A percentile compares a stretch with the other conserved stretches of the same genome.
These are phyloP conservation scores for Tinamus guttatus DNA, from an alignment of 2,113 vertebrate species.

Conservation along the genomic window DNA sequence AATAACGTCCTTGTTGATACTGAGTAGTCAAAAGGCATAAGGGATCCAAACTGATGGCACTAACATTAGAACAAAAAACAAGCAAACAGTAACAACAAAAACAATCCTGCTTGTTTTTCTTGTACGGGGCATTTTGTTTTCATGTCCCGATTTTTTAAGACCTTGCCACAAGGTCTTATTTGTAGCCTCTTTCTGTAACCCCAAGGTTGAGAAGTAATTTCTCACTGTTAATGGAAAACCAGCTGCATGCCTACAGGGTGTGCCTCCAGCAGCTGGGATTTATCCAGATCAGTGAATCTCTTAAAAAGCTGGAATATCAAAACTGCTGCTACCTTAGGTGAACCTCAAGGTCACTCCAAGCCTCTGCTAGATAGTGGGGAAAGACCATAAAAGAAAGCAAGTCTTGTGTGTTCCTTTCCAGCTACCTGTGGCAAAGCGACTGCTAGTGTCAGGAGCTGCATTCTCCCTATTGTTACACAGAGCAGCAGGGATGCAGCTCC, in stretches of 20 bases:
- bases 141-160: neutral
- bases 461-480: neutral
- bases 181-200: neutral
- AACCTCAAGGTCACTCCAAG: neutral
- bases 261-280: neutral
- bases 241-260: neutral
- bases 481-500: neutral
- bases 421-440: neutral
- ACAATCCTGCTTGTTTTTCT: neutral
- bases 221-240: neutral
- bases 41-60: neutral
- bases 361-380: neutral
- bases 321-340: neutral
- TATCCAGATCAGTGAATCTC: neutral
- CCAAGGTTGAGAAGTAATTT: neutral
- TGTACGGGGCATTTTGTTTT: neutral
- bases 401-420: neutral
- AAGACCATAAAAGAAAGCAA: neutral
- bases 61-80: neutral
- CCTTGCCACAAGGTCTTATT: accelerated
- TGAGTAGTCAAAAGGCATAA: neutral
- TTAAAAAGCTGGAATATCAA: neutral
- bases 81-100: no score
- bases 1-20: neutral
- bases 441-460: neutral